Base-by-base conservation (phyloP, 2,113 vertebrate genomes). In the Pyrgilauda ruficollis region DNA sequence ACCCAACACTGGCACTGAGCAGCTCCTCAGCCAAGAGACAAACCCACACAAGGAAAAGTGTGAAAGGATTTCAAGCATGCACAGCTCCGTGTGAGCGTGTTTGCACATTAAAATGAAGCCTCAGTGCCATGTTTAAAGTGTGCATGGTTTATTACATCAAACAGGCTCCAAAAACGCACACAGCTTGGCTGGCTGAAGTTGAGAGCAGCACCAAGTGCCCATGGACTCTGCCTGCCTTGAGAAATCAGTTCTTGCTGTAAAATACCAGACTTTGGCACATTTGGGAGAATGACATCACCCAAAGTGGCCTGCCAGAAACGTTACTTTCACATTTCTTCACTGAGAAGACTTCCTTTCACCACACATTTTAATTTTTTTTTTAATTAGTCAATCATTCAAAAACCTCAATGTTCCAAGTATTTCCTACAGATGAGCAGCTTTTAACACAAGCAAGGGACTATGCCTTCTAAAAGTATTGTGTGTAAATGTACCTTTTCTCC, bases 281-380 rank as follows among this genome's bases (percentile, higher is more conserved):
- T 97, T 91, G 89, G 63, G 26, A 96, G 77, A 86, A 96, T 97
- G 96, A 98, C 97, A 97, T 98, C 97, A 98, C 89, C 92, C 69
- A 73, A 72, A 87, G 70, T 0, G 47, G 41, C 73, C 76, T 97
- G 97, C 97, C 98, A 98, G 96, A 98, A 97, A 97, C 79, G 89
- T 95, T 97, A 96, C 97, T 97, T 98, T 95, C 92, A 89, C 76
- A n/a, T 97, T 97, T 97, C 93, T 98, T 87, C 89, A 95, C 86
- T 41, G 58, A 97, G 95, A 97, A 52, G 50, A 96, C 97, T 97
- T 97, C 89, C 93, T 96, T 95, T 97, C 95, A 96, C 88, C 61
- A 64, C 52, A 90, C 88, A 47, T 75, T n/a, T 85, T 55, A 88
- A 46, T 80, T 85, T 83, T 88, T 85, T 56, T 15, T 55, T 33